Evolutionary conservation across 1,140 invertebrate genomes (phyloP).

Genomic region (Neodiprion pinetum): DNA sequence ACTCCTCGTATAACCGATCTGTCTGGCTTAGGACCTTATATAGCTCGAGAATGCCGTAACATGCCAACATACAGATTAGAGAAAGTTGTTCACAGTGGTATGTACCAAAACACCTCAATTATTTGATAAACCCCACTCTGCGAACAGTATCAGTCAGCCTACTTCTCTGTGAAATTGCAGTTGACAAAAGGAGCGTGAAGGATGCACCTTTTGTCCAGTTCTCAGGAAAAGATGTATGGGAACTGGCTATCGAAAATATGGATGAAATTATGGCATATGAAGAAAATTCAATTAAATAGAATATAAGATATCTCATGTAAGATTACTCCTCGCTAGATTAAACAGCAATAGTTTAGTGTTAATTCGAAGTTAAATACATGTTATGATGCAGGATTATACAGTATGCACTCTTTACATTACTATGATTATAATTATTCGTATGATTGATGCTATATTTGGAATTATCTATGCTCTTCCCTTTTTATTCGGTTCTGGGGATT

Average conservation of each 20-base stretch:
- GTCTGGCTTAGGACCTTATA: slow-evolving; percentile 71
- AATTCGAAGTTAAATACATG: neutral
- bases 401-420: neutral
- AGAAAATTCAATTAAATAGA: neutral
- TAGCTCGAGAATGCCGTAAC: slow-evolving; percentile 73
- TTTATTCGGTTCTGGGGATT: neutral
- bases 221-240: slow-evolving; percentile 74
- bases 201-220: slow-evolving; percentile 75
- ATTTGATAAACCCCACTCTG: slow-evolving; percentile 9
- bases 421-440: neutral
- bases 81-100: slow-evolving; percentile 58
- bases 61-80: slow-evolving; percentile 79
- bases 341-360: neutral
- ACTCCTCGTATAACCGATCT: slow-evolving; percentile 74
- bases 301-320: neutral
- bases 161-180: slow-evolving; percentile 59
- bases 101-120: slow-evolving; percentile 28
- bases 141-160: neutral
- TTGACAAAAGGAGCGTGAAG: slow-evolving; percentile 74
- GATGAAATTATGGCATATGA: slow-evolving; percentile 55
- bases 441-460: neutral
- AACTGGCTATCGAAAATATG: slow-evolving; percentile 77
- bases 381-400: neutral
- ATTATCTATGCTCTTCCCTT: neutral
- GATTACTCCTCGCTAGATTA: neutral